Base-by-base conservation (phyloP, 2,888 invertebrate genomes). In the Caenorhabditis sp. region DNA sequence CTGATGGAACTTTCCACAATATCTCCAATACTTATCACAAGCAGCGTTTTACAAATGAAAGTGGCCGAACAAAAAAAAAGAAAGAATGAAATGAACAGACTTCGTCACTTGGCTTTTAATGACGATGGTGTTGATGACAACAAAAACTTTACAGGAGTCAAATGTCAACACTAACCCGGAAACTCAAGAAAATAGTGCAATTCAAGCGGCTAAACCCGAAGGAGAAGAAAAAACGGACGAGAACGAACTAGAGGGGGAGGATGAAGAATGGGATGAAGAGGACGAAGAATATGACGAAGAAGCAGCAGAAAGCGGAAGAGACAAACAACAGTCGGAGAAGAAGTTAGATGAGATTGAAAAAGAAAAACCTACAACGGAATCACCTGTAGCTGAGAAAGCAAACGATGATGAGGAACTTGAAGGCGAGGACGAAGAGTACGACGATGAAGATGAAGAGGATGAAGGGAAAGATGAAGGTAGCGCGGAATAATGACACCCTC, bases 71-170 rank as follows among this genome's bases (percentile, higher is more conserved):
- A n/a, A n/a, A n/a, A n/a, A n/a, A n/a, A n/a, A n/a, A n/a, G n/a
- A n/a, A n/a, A n/a, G n/a, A n/a, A n/a, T n/a, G n/a, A n/a, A n/a
- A 15, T 8, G 11, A 30, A 52, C 32, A 53, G 9, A 30, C 27
- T 30, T 17, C 15, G 15, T 32, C 20, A 3, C 9, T 32, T 35
- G 27, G 15, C 11, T 1, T 30, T 8, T 7, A 32, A 15, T 13
- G n/a, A 35, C 24, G 35, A 2, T 37, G n/a, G n/a, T n/a, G n/a
- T n/a, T n/a, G n/a, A n/a, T n/a, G n/a, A n/a, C n/a, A n/a, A n/a
- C 24, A 8, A 45, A 4, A 6, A 39, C 15, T 52, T 52, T 66
- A n/a, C 30, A 77, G 71, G 77, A 77, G 66, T 75, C 75, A 70
- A 71, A 66, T 72, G 77, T 26, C 26, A 48, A 37, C 52, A 70